Evolutionary conservation across 2,888 invertebrate species (phyloP).

Genomic region (Orthosia gothica): DNA sequence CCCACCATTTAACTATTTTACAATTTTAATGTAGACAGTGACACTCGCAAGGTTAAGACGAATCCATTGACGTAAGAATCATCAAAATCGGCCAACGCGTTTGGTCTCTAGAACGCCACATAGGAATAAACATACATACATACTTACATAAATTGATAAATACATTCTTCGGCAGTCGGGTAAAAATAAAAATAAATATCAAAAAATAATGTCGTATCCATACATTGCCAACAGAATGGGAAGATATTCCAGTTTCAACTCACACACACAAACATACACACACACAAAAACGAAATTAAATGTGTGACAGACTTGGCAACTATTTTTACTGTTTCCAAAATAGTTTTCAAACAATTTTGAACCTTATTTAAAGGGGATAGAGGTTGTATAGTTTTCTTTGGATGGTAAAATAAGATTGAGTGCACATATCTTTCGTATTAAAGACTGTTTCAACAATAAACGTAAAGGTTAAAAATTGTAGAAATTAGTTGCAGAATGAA

Average conservation of each 20-base stretch:
- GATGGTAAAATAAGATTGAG: conserved; percentile 5
- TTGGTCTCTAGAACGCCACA: too few relatives aligned
- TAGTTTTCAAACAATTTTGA: conserved; percentile 12
- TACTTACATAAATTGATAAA: too few relatives aligned
- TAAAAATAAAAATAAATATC: neutral
- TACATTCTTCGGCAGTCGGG: too few relatives aligned
- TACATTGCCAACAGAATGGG: conserved; percentile 61
- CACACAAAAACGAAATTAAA: conserved; percentile 44
- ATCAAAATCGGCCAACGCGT: too few relatives aligned
- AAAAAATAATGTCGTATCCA: conserved; percentile 44
- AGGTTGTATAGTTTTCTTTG: neutral
- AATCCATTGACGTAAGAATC: too few relatives aligned
- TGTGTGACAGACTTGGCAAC: conserved; percentile 50
- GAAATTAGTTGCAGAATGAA: conserved; percentile 21
- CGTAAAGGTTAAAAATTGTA: conserved; percentile 36
- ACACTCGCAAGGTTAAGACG: too few relatives aligned
- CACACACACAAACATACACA: conserved; percentile 48
- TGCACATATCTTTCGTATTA: conserved; percentile 42
- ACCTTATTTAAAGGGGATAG: accelerated
- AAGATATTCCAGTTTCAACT: conserved; percentile 75
- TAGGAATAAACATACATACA: too few relatives aligned
- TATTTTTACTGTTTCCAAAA: conserved; percentile 3
- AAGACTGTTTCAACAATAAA: conserved; percentile 30
- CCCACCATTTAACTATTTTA: too few relatives aligned
- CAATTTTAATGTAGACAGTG: too few relatives aligned